Base-by-base conservation (phyloP, 2,888 invertebrate genomes). In the Gibbula magus region DNA sequence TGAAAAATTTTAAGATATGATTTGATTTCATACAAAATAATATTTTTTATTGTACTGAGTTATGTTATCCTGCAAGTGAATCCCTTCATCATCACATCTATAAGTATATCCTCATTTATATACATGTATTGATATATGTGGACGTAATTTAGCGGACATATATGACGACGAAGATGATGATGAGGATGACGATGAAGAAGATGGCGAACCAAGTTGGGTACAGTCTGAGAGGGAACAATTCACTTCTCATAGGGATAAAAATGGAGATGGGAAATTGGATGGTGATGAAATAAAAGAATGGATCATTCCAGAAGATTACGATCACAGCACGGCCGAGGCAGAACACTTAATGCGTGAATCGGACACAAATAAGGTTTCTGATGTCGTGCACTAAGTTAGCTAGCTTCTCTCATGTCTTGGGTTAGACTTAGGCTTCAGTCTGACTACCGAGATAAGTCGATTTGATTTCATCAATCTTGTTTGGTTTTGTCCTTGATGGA, bases 311-410 rank as follows among this genome's bases (percentile, higher is more conserved):
- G 95, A 96, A 0, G 97, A 98, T 92, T 99, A 97, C 92, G 98
- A 99, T 94, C 98, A 98, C 93, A 97, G 98, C 0, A 97, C 97
- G 90, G 97, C 98, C 0, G 99, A 99, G 93, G 96, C 98, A 1
- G 95, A 96, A 78, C 99, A 99, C 93, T 94, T 99, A 45, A 95
- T 99, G 83, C 96, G 96, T 93, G 97, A 98, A 92, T 96, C 98
- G 0, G 99, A 99, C 93, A 94, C 95, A 0, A 96, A 99, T 93
- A 95, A 96, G 91, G 93, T 93, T 88, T 84, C 89, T 84, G n/a
- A n/a, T n/a, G 29, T 56, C 67, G 18, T 35, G n/a, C 29, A 32
- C 16, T 13, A 7, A 13, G 7, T 35, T 29, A n/a, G 32, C 67
- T 29, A 4, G 22, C 10, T 13, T 25, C 66, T 66, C 8, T 66